These are phyloP conservation scores for Aleadryas rufinucha DNA, from an alignment of 2,113 vertebrate genomes.

Conservation along the genomic window DNA sequence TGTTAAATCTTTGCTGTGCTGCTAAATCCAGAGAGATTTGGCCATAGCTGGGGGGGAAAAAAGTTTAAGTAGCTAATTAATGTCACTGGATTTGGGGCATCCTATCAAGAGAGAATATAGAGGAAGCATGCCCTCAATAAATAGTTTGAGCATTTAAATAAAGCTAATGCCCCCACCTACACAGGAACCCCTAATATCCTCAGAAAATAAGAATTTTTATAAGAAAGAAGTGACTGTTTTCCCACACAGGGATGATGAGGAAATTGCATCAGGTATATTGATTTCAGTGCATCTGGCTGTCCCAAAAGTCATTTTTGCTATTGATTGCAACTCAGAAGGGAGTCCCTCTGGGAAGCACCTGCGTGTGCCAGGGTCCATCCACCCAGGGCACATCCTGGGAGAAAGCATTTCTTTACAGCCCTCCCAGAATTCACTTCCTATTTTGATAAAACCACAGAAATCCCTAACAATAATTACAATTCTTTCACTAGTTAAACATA, in stretches of 20 bases:
- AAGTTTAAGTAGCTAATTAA: slow-evolving; percentile 61
- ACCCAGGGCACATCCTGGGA: neutral
- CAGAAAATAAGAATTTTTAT: neutral
- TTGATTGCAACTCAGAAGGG: neutral
- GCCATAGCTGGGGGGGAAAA: neutral
- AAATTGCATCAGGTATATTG: neutral
- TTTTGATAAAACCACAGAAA: neutral
- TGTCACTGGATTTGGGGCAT: slow-evolving; percentile 44
- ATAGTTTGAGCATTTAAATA: slow-evolving; percentile 46
- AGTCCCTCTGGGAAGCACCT: neutral
- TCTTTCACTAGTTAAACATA: neutral
- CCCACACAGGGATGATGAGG: neutral
- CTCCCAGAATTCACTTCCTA: neutral
- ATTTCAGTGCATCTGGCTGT: neutral
- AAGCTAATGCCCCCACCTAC: neutral
- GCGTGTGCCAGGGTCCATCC: neutral
- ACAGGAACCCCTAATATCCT: neutral
- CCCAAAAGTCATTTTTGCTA: neutral
- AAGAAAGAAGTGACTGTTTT: neutral
- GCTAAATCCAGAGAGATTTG: slow-evolving; percentile 55
- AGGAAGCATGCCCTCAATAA: slow-evolving; percentile 50
- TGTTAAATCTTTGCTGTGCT: slow-evolving; percentile 51
- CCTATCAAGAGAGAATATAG: neutral
- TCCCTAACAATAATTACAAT: neutral
- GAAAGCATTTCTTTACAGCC: neutral